Evolutionary conservation across 2,888 invertebrate genomes (phyloP), one percentile per base, ranked within the genome.

Genomic region (Rugalucina vietnamica): DNA sequence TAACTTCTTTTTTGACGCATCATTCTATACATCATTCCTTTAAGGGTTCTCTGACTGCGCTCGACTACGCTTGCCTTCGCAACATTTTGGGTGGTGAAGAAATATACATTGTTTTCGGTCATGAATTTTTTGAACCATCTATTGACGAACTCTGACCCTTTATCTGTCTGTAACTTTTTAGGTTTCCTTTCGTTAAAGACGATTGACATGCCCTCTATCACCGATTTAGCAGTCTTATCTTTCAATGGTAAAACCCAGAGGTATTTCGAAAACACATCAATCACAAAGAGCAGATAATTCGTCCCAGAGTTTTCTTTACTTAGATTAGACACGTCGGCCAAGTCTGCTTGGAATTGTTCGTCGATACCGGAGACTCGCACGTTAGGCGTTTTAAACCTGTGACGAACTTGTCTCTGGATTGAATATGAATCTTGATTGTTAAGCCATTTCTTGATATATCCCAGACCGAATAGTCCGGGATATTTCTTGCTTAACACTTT

Each of bases 341-440:
- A 24, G n/a, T 76, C 76, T n/a, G 39, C 34, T 27, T 70, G 34
- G 24, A 70, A 36, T 39, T 70, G 70, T 36, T 36, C 70, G 29
- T 36, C 70, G 14, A 73, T 73, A 10, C 43, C 37, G 18, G 69
- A 24, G 8, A 76, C 69, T 39, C 77, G 29, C 12, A 77, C 77
- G 29, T 69, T 77, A 1, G 77, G 37, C 1, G 69, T 77, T 32
- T 70, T 77, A 69, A 77, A 77, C 1, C 70, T 27, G 27, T 77
- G 70, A 24, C 77, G 39, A 14, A 69, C 49, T 5, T 14, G 49
- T 34, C 29, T 39, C 49, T 77, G 77, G 12, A 77, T 8, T 1
- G 77, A 3, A 50, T 77, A 77, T 14, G 77, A 39, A 24, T 77
- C 77, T 34, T 69, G 69, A 32, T 70, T 50, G n/a, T 24, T 77